A percentile compares a stretch with the other conserved stretches of the same genome.
phyloP scores from a whole-genome alignment of 2,113 vertebrate species.

The Antidorcas marsupialis region DNA sequence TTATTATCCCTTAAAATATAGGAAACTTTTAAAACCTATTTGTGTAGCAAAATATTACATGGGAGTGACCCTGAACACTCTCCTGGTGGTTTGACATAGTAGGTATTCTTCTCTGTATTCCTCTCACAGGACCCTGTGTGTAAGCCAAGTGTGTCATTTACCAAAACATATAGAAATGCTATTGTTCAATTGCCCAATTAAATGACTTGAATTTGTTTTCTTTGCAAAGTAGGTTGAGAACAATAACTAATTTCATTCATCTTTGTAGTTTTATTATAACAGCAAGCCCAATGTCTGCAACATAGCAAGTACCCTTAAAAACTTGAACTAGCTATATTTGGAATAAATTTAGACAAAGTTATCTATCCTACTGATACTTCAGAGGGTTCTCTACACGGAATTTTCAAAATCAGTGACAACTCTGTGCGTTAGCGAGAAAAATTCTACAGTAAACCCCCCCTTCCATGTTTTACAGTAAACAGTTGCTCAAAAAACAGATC shows the following conservation, averaged over 20 bases:
- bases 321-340: neutral
- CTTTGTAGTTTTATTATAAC: neutral
- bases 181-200: neutral
- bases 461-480: neutral
- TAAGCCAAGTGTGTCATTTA: neutral
- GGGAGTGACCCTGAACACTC: too few species aligned
- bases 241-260: neutral
- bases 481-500: neutral
- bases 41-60: neutral
- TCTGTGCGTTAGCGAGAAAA: neutral
- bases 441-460: neutral
- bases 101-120: neutral
- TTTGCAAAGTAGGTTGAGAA: neutral
- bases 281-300: neutral
- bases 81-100: fast-evolving
- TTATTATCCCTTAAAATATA: neutral
- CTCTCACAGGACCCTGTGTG: too few species aligned
- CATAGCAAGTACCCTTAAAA: neutral
- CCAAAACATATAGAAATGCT: neutral
- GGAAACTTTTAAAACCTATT: neutral
- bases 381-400: neutral
- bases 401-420: neutral
- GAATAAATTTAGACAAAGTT: neutral
- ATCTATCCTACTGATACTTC: neutral
- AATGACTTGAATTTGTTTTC: neutral